phyloP scores from a whole-genome alignment of 2,797 vertebrate species.

The Heteromormyrus szaboi region DNA sequence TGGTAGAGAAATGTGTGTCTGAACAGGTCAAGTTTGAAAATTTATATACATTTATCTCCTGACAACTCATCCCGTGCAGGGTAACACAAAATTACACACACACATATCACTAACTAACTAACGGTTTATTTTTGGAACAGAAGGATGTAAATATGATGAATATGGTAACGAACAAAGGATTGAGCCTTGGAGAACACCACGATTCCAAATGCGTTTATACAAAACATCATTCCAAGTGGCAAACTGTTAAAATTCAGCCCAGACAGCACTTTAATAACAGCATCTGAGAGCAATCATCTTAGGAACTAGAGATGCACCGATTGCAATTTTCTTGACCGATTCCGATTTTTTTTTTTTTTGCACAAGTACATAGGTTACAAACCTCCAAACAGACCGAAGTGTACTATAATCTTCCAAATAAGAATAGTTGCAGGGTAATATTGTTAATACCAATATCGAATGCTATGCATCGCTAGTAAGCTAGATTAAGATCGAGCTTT shows the following conservation, averaged over 20 bases:
- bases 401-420: not conserved
- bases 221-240: not conserved
- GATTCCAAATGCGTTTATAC: not conserved
- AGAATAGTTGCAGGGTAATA: not conserved
- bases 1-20: not conserved
- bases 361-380: not conserved
- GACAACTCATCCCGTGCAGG: not conserved
- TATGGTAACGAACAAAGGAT: not conserved
- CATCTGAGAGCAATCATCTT: not conserved
- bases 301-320: not conserved
- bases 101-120: not conserved
- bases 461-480: not conserved
- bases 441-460: not conserved
- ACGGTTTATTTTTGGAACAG: not conserved
- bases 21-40: not conserved
- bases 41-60: not conserved
- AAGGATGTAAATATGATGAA: not conserved
- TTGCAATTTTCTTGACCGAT: not conserved
- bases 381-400: not conserved
- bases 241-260: not conserved
- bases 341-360: not conserved
- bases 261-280: not conserved
- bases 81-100: not conserved
- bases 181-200: not conserved
- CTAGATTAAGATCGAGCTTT: not conserved